These are phyloP conservation scores for Petromus typicus DNA, from an alignment of 2,113 vertebrate species.

Conservation along the genomic window DNA sequence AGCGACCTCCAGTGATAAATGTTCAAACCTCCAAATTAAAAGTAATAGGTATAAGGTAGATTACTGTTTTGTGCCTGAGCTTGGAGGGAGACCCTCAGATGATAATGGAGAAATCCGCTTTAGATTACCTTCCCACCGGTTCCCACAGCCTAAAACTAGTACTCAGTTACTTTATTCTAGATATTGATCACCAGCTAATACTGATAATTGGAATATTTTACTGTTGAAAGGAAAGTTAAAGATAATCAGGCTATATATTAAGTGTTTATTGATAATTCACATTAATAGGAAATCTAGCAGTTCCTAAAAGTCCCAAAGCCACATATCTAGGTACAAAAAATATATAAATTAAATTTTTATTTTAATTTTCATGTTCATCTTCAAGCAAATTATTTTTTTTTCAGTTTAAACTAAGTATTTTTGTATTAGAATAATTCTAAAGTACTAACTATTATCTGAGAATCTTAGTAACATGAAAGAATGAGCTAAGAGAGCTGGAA, in stretches of 20 bases:
- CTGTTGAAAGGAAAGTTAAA: constrained; percentile 35
- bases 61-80: background rate
- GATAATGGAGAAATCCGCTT: background rate
- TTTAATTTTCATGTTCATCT: constrained; percentile 50
- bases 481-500: background rate
- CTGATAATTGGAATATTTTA: background rate
- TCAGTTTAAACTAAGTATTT: background rate
- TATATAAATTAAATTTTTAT: constrained; percentile 24
- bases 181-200: constrained; percentile 22
- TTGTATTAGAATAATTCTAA: constrained; percentile 44
- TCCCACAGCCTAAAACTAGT: background rate
- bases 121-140: background rate
- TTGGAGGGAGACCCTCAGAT: background rate
- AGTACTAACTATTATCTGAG: constrained; percentile 7
- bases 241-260: background rate
- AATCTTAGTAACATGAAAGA: constrained; percentile 38
- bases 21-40: constrained; percentile 47
- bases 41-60: background rate
- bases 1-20: constrained; percentile 37
- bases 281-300: background rate
- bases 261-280: background rate
- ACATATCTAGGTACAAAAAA: constrained; percentile 17
- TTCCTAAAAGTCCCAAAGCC: background rate
- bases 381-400: constrained; percentile 23
- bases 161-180: background rate